Evolutionary conservation across 2,888 invertebrate species (phyloP), one percentile per base, ranked within the genome.

Genomic region (Phytoseiulus persimilis): DNA sequence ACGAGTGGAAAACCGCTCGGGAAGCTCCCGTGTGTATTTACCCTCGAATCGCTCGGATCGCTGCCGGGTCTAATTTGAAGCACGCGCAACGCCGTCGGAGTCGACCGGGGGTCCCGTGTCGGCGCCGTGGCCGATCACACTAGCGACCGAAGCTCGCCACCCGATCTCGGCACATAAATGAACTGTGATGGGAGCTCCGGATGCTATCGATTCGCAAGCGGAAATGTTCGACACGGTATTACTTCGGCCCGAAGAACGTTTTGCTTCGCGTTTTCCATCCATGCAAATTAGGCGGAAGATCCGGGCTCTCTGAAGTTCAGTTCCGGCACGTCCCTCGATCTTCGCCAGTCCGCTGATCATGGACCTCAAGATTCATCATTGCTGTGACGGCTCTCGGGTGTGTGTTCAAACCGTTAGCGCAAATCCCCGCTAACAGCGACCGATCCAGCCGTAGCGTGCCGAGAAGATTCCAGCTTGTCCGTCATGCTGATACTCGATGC

Each of bases 171-270:
- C 32, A 45, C 1, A 9, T 45, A 87, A 87, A 87, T 87, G 32
- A 87, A 87, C 87, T 87, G 39, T 87, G 45, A 87, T 87, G 33
- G 39, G n/a, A n/a, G 6, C n/a, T 39, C 87, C 87, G 87, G 87
- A 87, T 33, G 87, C 87, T 39, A 31, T 87, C 87, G 33, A 33
- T 32, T 87, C 18, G 87, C 45, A 23, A 45, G 33, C 87, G 87
- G 33, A 87, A 87, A 32, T 87, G 87, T 87, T 32, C 87, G 45
- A 65, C 65, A 65, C 65, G 28, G 65, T 65, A 65, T 65, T 65
- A 65, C 65, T 65, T 65, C 18, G 46, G 5, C 65, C 65, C 65
- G 23, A 28, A 65, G 65, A 18, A 65, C 65, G 65, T 65, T 65
- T 65, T 65, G 65, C 65, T 65, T 18, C 1, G 65, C 65, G 65